Evolutionary conservation across 2,888 invertebrate genomes (phyloP).

Genomic region (Pollenia amentaria): DNA sequence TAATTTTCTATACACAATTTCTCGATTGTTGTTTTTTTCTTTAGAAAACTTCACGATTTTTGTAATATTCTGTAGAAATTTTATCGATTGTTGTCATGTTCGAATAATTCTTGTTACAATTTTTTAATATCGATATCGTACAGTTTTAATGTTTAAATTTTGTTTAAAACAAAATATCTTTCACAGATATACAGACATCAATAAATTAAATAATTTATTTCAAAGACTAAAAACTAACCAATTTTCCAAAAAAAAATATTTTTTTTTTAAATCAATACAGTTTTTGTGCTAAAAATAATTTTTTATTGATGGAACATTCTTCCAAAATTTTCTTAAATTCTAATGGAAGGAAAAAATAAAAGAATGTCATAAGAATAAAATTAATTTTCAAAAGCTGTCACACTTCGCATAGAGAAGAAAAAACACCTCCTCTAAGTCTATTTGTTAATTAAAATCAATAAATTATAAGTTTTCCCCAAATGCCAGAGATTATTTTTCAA

Average conservation of each 20-base stretch:
- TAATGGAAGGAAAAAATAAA: background rate
- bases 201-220: too few species aligned
- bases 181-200: too few species aligned
- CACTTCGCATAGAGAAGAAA: background rate
- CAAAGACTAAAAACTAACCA: too few species aligned
- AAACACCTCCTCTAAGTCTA: conserved; percentile 18
- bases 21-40: too few species aligned
- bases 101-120: too few species aligned
- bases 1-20: too few species aligned
- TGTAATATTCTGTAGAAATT: too few species aligned
- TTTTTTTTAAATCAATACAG: background rate
- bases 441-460: conserved; percentile 1
- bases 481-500: conserved; percentile 9
- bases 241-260: background rate
- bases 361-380: conserved; percentile 36
- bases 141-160: too few species aligned
- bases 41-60: too few species aligned
- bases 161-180: too few species aligned
- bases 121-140: too few species aligned
- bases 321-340: background rate
- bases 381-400: conserved; percentile 31
- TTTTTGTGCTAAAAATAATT: conserved; percentile 13
- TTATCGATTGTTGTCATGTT: too few species aligned
- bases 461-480: conserved; percentile 25
- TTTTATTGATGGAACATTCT: background rate